A percentile compares a stretch with the other conserved stretches of the same genome.
These are phyloP conservation scores for Tribolium madens DNA, from an alignment of 1,140 invertebrate genomes.

Conservation along the genomic window DNA sequence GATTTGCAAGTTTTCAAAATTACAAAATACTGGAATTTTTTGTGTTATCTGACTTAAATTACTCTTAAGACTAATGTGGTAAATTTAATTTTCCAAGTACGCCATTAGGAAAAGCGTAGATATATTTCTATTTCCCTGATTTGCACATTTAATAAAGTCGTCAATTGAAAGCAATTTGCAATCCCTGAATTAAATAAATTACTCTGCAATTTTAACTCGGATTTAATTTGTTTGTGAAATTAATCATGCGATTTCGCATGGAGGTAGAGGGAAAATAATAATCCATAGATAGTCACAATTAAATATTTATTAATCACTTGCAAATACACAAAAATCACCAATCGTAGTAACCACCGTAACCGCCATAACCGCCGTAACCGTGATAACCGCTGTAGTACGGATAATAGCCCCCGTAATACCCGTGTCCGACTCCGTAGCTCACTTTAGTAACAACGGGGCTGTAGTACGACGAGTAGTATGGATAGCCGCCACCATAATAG, in stretches of 20 bases:
- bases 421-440: slow-evolving; percentile 36
- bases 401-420: slow-evolving; percentile 38
- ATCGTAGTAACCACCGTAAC: slow-evolving; percentile 48
- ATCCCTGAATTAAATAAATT: no score
- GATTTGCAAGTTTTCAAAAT: no score
- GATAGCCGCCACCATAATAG: slow-evolving; percentile 44
- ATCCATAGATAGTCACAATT: neutral
- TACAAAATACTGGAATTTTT: no score
- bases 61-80: no score
- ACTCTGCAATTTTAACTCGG: no score
- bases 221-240: no score
- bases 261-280: neutral
- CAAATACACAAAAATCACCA: slow-evolving; percentile 41
- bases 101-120: no score
- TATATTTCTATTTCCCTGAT: no score
- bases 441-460: slow-evolving; percentile 10
- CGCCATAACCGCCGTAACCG: slow-evolving; percentile 48
- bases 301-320: slow-evolving; percentile 4
- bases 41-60: no score
- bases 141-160: neutral
- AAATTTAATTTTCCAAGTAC: no score
- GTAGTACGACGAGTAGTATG: slow-evolving; percentile 22
- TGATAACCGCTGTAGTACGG: slow-evolving; percentile 40
- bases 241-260: no score
- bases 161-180: no score